Evolutionary conservation across 1,140 invertebrate genomes (phyloP), one percentile per base, ranked within the genome.

Genomic region (Hycleus cichorii): DNA sequence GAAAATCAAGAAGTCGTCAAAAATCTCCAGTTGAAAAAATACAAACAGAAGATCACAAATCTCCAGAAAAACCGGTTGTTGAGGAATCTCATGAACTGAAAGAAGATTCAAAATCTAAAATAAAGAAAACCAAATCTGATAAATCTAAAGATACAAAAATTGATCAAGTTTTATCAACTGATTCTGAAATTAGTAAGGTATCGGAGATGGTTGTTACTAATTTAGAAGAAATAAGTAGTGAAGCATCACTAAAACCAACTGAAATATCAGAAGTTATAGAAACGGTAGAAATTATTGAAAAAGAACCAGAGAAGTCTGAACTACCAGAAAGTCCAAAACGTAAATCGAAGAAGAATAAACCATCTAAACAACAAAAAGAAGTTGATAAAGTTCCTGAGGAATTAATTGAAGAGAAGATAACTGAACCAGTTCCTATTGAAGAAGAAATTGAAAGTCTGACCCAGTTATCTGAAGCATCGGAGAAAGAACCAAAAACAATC

Each of bases 1-100:
- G 64, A 65, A 47, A 56, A 45, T 70, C 65, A n/a, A 26, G 26
- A 57, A 27, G 45, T 6, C 40, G 40, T 10, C 40, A 42, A 42
- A 42, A 42, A 11, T 44, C 12, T 44, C n/a, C 10, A 44, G 42
- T n/a, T 40, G 39, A 40, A 40, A n/a, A 40, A 40, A 40, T 40
- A 40, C 39, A 40, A 40, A 2, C n/a, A 40, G 1, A 9, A 40
- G 39, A n/a, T 40, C 8, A 44, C 4, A 18, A 18, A 11, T 7
- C 42, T 7, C 42, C 4, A 8, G 42, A 44, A 44, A 4, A 32
- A 32, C 7, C 32, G 7, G 2, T 32, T 32, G 32, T 32, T 32
- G 32, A 32, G 7, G 32, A 32, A 44, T 9, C 5, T 5, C 5
- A 5, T 18, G 4, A n/a, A n/a, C 42, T 5, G 6, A 10, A 44